phyloP scores from a whole-genome alignment of 2,113 vertebrate species.

The Thunnus maccoyii region DNA sequence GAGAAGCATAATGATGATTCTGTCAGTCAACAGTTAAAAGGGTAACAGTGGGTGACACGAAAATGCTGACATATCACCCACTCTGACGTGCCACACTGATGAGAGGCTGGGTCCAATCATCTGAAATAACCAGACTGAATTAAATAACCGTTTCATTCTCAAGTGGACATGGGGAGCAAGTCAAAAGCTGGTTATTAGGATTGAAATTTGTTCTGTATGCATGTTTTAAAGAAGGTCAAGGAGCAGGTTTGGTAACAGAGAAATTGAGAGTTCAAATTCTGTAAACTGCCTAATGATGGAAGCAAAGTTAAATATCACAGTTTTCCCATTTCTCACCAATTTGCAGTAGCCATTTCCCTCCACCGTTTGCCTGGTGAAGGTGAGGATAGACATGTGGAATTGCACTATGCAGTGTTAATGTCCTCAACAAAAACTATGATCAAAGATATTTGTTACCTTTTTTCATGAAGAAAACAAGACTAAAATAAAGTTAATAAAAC shows the following conservation, averaged over 20 bases:
- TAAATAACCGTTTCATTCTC: background rate
- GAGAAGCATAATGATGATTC: constrained; percentile 12
- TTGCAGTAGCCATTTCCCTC: no score
- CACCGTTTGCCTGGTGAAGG: background rate
- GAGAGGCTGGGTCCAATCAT: background rate
- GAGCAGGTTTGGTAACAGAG: background rate
- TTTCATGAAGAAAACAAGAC: no score
- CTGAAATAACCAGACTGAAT: background rate
- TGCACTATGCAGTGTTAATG: no score
- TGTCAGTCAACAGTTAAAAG: constrained; percentile 7
- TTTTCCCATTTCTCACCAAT: background rate
- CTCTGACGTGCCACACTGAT: background rate
- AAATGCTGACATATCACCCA: background rate
- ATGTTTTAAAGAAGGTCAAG: background rate
- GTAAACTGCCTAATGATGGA: background rate
- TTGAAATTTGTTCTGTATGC: background rate
- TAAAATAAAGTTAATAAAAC: no score
- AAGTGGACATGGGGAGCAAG: background rate
- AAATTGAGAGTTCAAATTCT: background rate
- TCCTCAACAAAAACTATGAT: no score
- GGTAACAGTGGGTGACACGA: constrained; percentile 11
- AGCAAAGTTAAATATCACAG: background rate
- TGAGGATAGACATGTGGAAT: no score
- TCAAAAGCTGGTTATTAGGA: background rate
- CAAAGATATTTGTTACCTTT: no score